A percentile compares a stretch with the other conserved stretches of the same genome.
Evolutionary conservation across 2,888 invertebrate genomes (phyloP).

Genomic region (Lithophane leautieri): DNA sequence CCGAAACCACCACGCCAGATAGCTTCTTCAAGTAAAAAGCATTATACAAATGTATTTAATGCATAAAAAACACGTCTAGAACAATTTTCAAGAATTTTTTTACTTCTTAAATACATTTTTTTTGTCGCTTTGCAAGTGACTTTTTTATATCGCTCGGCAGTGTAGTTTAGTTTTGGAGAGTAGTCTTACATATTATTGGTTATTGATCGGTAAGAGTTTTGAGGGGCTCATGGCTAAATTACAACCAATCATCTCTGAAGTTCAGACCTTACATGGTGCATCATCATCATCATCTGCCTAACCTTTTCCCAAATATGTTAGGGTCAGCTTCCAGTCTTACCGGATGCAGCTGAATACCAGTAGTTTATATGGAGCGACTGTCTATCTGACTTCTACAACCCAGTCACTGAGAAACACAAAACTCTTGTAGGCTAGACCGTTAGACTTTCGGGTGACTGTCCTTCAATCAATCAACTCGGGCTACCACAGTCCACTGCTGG

Average conservation of each 20-base stretch:
- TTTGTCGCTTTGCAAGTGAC: no score
- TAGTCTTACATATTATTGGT: slow-evolving; percentile 1
- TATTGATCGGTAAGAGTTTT: background rate
- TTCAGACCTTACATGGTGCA: no score
- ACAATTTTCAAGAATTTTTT: no score
- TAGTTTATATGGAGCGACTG: background rate
- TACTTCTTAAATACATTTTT: no score
- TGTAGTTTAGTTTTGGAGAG: background rate
- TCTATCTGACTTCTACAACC: background rate
- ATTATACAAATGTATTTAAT: no score
- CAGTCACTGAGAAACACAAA: background rate
- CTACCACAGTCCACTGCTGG: no score
- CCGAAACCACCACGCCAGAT: no score
- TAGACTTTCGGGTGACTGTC: background rate
- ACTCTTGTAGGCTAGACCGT: background rate
- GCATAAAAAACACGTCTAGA: no score
- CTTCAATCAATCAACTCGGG: background rate
- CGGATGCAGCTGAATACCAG: background rate
- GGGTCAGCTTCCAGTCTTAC: background rate
- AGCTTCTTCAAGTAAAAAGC: no score
- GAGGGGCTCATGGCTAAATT: background rate
- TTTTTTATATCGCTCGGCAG: no score
- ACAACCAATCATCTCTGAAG: background rate
- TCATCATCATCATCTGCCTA: background rate
- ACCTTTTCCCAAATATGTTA: no score